Evolutionary conservation across 2,888 invertebrate species (phyloP).

Genomic region (Ectobius pallidus): DNA sequence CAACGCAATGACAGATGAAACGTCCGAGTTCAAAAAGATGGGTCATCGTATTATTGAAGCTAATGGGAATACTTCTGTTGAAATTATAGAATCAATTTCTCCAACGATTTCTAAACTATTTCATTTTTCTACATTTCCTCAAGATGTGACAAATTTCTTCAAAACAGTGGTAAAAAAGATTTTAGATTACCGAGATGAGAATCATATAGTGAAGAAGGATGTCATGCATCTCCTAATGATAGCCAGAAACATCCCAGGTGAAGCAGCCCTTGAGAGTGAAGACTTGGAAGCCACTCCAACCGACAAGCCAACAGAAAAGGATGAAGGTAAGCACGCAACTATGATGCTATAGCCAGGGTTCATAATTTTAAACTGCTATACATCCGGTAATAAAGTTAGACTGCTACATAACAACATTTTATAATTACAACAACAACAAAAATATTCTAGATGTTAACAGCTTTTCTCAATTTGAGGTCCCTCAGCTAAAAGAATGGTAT

Average conservation of each 20-base stretch:
- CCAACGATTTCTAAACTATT: neutral
- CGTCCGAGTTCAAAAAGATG: neutral
- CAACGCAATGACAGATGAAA: neutral
- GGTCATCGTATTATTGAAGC: neutral
- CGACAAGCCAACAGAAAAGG: neutral
- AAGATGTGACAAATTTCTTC: slow-evolving; percentile 4
- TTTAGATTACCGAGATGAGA: neutral
- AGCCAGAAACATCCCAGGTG: neutral
- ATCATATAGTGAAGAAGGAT: slow-evolving; percentile 1
- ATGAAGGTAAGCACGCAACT: neutral
- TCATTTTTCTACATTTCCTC: neutral
- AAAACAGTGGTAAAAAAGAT: neutral
- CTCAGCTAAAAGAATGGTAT: too few species aligned
- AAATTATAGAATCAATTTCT: neutral
- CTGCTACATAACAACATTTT: too few species aligned
- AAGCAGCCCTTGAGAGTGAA: neutral
- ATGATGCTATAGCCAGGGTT: too few species aligned
- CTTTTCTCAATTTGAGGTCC: too few species aligned
- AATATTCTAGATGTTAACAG: too few species aligned
- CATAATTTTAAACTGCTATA: too few species aligned
- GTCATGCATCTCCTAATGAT: slow-evolving; percentile 6
- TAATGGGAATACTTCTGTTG: neutral
- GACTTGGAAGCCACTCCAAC: neutral
- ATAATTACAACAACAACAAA: too few species aligned
- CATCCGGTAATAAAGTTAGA: too few species aligned